Evolutionary conservation across 2,888 invertebrate species (phyloP).

Genomic region (Fragum fragum): DNA sequence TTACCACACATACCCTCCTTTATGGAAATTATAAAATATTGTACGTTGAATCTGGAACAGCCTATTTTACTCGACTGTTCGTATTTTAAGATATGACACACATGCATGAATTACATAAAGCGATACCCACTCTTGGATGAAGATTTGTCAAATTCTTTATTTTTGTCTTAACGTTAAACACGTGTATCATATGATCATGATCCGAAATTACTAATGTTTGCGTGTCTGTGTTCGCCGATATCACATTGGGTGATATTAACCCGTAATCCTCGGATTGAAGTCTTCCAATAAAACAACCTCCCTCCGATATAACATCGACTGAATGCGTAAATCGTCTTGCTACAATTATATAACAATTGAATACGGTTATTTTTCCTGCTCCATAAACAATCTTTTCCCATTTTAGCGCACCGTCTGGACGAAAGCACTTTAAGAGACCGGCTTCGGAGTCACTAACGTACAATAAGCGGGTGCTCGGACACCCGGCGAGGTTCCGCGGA

Average conservation of each 20-base stretch:
- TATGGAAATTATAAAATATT: too few relatives aligned
- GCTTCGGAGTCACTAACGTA: constrained; percentile 54
- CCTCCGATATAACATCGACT: constrained; percentile 45
- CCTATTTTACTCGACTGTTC: too few relatives aligned
- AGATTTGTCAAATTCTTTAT: neutral
- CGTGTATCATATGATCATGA: constrained; percentile 43
- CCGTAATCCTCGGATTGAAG: constrained; percentile 48
- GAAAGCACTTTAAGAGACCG: constrained; percentile 51
- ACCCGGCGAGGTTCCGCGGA: constrained; percentile 45
- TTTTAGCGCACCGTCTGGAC: constrained; percentile 45
- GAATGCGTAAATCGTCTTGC: constrained; percentile 43
- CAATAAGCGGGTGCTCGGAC: constrained; percentile 46
- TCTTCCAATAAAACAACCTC: constrained; percentile 45
- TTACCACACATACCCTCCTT: too few relatives aligned
- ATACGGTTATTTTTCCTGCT: constrained; percentile 44
- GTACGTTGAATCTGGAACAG: too few relatives aligned
- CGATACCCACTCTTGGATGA: neutral
- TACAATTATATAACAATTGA: constrained; percentile 48
- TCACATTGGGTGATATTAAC: constrained; percentile 34
- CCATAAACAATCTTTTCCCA: constrained; percentile 55
- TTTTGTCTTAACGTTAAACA: constrained; percentile 34
- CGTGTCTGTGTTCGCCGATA: constrained; percentile 21
- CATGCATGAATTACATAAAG: too few relatives aligned
- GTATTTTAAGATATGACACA: too few relatives aligned
- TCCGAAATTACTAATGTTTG: constrained; percentile 31